A percentile compares a stretch with the other conserved stretches of the same genome.
Evolutionary conservation across 2,113 vertebrate genomes (phyloP).

Genomic region (Ascaphus truei): DNA sequence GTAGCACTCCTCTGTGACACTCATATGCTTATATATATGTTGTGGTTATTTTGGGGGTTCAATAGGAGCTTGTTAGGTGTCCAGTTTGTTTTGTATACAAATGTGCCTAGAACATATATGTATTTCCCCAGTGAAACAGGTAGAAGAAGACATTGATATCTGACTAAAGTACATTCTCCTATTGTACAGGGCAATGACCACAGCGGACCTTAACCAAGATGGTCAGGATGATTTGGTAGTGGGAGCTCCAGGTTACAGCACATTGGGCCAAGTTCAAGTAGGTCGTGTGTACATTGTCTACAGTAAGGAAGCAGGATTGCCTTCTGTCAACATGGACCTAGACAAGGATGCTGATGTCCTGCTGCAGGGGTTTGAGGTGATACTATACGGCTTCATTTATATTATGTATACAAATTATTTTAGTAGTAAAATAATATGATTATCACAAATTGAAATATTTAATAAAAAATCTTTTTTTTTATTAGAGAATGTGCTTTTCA

Average conservation of each 20-base stretch:
- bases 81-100: too few species aligned
- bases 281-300: constrained; percentile 67
- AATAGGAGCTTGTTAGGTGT: too few species aligned
- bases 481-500: too few species aligned
- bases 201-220: constrained; percentile 66
- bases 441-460: too few species aligned
- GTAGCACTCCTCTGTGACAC: too few species aligned
- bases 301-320: constrained; percentile 56
- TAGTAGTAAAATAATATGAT: not conserved
- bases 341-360: constrained; percentile 54
- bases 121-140: too few species aligned
- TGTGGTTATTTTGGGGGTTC: too few species aligned
- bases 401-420: not conserved
- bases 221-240: constrained; percentile 58
- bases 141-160: too few species aligned
- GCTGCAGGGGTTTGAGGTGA: constrained; percentile 54
- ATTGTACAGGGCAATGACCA: constrained; percentile 54
- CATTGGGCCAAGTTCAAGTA: constrained; percentile 47
- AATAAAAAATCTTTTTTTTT: too few species aligned
- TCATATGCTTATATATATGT: too few species aligned
- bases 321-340: constrained; percentile 54
- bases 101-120: too few species aligned
- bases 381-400: not conserved
- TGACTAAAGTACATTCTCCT: too few species aligned
- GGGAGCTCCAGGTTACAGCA: constrained; percentile 67